Conservation (phyloP, 1,140 invertebrate species). For the Macrobrachium nipponense region DNA sequence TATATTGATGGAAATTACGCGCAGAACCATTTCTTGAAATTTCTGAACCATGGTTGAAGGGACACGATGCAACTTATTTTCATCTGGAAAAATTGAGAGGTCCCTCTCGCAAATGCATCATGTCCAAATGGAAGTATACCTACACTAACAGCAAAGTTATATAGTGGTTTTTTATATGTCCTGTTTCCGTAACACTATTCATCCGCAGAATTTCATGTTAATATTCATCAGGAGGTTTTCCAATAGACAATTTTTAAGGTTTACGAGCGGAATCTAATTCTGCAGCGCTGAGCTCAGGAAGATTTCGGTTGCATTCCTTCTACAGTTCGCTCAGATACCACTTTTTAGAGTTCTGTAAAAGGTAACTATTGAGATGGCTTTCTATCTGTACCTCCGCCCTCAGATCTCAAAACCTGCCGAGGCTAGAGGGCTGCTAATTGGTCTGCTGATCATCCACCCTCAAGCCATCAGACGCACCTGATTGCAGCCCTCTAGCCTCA, state of each 20-base stretch:
- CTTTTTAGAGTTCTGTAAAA: too few relatives aligned
- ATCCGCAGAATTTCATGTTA: constrained; percentile 33
- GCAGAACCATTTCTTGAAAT: background rate
- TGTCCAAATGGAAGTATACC: constrained; percentile 22
- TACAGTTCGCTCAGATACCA: constrained; percentile 23
- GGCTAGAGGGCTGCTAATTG: too few relatives aligned
- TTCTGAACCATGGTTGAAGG: background rate
- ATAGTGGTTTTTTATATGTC: constrained; percentile 25
- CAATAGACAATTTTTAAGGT: background rate
- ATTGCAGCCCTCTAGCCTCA: too few relatives aligned
- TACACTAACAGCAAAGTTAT: constrained; percentile 33
- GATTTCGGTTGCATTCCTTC: constrained; percentile 23
- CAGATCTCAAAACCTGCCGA: too few relatives aligned
- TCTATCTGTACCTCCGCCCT: too few relatives aligned
- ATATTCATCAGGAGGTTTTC: constrained; percentile 19
- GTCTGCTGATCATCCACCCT: too few relatives aligned
- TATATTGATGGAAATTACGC: constrained; percentile 23
- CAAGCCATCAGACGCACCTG: too few relatives aligned
- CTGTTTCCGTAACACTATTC: constrained; percentile 27
- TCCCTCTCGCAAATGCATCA: constrained; percentile 9
- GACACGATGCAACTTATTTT: constrained; percentile 23
- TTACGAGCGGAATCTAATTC: constrained; percentile 5
- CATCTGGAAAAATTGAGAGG: constrained; percentile 18
- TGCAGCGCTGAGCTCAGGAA: constrained; percentile 3
- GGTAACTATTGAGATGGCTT: too few relatives aligned